Evolutionary conservation across 2,113 vertebrate species (phyloP).

Genomic region (Heliornis fulica): DNA sequence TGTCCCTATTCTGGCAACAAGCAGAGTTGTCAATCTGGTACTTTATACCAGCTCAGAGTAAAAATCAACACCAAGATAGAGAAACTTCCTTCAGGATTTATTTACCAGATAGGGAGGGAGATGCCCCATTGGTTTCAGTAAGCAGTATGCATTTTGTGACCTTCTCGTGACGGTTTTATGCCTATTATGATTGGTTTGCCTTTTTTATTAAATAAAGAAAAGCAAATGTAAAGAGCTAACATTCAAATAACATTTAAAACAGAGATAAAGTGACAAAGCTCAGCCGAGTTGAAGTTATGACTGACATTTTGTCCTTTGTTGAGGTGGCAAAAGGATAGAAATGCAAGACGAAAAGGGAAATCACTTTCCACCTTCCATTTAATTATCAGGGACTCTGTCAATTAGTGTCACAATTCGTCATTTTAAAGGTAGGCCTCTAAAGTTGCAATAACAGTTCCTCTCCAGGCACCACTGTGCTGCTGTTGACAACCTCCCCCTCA

Average conservation of each 20-base stretch:
- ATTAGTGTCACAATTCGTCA: not conserved
- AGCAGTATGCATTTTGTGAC: constrained; percentile 24
- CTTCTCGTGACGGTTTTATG: not conserved
- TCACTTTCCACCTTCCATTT: not conserved
- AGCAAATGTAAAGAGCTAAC: not conserved
- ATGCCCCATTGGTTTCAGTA: not conserved
- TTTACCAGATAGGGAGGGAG: not conserved
- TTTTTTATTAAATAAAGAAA: constrained; percentile 1
- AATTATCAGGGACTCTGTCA: not conserved
- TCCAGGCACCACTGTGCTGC: not conserved
- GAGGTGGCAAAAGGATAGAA: not conserved
- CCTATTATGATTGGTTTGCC: not conserved
- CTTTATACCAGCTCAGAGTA: not conserved
- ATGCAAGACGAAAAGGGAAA: not conserved
- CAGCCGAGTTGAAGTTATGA: not conserved
- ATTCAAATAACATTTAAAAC: constrained; percentile 53
- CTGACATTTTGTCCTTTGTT: constrained; percentile 16
- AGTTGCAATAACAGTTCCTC: not conserved
- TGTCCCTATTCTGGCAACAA: constrained; percentile 41
- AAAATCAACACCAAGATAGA: constrained; percentile 1
- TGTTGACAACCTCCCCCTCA: not conserved
- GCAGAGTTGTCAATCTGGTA: constrained; percentile 31
- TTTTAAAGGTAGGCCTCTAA: not conserved
- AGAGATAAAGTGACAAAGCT: constrained; percentile 17
- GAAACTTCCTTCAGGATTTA: not conserved